A percentile compares a stretch with the other conserved stretches of the same genome.
Evolutionary conservation across 2,113 vertebrate genomes (phyloP).

Genomic region (Bostrychus sinensis): DNA sequence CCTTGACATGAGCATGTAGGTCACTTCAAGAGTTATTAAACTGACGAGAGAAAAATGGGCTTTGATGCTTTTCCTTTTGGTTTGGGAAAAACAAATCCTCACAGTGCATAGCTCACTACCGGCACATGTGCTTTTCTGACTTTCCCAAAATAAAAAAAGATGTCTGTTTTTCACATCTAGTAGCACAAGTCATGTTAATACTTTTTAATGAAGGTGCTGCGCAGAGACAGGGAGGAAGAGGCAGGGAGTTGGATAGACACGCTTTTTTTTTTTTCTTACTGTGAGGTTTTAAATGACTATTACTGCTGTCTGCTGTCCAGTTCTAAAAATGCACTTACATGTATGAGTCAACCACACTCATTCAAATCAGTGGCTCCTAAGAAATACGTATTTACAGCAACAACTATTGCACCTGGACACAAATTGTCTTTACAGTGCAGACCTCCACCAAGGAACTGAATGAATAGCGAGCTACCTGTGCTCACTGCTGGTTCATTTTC

Average conservation of each 20-base stretch:
- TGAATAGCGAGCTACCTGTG: too few relatives aligned
- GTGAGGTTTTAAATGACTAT: constrained; percentile 24
- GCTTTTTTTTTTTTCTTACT: too few relatives aligned
- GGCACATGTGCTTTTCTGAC: constrained; percentile 59
- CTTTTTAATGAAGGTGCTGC: constrained; percentile 27
- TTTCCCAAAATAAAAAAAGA: constrained; percentile 24
- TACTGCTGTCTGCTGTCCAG: neutral
- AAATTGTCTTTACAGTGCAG: too few relatives aligned
- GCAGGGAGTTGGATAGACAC: constrained; percentile 12
- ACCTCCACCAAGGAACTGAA: too few relatives aligned
- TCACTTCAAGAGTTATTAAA: constrained; percentile 60
- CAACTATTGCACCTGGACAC: neutral
- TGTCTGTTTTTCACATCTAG: constrained; percentile 38
- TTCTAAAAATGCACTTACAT: constrained; percentile 3
- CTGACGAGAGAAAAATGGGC: constrained; percentile 28
- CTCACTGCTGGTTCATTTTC: too few relatives aligned
- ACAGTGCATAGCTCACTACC: constrained; percentile 55
- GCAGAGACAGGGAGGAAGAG: neutral
- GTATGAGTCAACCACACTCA: too few relatives aligned
- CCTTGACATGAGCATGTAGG: constrained; percentile 57
- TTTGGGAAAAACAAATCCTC: constrained; percentile 49
- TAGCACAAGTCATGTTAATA: constrained; percentile 29
- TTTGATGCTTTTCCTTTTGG: constrained; percentile 61
- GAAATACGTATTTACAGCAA: too few relatives aligned
- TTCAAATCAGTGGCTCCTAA: too few relatives aligned